A percentile compares a stretch with the other conserved stretches of the same genome.
Evolutionary conservation across 2,797 vertebrate genomes (phyloP).

Genomic region (Spatula clypeata): DNA sequence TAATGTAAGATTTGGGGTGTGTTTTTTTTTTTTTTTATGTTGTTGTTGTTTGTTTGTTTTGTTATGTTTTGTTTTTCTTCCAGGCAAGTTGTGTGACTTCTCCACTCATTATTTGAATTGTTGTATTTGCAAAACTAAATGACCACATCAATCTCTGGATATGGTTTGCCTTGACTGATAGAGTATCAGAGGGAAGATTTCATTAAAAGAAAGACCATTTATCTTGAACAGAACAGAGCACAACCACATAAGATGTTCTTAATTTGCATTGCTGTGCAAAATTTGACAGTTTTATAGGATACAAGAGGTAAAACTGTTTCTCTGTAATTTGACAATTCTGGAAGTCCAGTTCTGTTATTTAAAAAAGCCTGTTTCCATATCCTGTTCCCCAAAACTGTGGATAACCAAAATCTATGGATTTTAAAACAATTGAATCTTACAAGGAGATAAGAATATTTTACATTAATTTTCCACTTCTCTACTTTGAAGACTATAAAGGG

Average conservation of each 20-base stretch:
- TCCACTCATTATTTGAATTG: not conserved
- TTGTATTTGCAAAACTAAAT: constrained; percentile 20
- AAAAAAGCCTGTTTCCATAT: not conserved
- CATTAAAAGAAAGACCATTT: not conserved
- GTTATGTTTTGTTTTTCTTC: not conserved
- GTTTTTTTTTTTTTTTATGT: not conserved
- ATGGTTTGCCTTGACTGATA: not conserved
- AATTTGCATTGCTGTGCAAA: not conserved
- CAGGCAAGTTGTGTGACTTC: not conserved
- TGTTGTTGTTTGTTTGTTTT: no score
- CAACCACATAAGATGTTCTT: not conserved
- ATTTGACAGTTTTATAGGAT: not conserved
- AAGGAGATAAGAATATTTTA: not conserved
- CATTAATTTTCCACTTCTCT: not conserved
- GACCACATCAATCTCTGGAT: not conserved
- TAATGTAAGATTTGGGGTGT: accelerated
- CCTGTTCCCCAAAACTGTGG: not conserved
- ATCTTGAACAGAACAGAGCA: not conserved
- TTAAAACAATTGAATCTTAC: not conserved
- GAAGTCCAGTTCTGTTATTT: not conserved
- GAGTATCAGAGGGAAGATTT: not conserved
- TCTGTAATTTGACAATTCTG: not conserved
- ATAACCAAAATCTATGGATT: not conserved
- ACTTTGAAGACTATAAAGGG: not conserved
- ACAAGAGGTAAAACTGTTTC: not conserved